Evolutionary conservation across 2,797 vertebrate species (phyloP).

Genomic region (Gymnothorax javanicus): DNA sequence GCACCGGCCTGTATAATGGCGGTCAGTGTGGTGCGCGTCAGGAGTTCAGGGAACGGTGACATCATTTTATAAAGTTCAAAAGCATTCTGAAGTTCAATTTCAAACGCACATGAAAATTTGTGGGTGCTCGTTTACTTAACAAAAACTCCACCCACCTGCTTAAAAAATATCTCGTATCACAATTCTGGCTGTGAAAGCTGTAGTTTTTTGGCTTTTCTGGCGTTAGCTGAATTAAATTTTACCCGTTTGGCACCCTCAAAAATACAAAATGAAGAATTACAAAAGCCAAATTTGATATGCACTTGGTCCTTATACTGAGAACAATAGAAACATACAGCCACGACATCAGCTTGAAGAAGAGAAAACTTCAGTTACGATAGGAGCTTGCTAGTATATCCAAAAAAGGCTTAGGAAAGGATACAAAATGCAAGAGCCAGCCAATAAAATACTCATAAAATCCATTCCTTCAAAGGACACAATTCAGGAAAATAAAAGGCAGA

Average conservation of each 20-base stretch:
- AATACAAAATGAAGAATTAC: not conserved
- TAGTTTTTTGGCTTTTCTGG: not conserved
- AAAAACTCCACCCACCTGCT: not conserved
- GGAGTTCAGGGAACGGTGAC: not conserved
- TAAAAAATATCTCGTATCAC: not conserved
- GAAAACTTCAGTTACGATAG: not conserved
- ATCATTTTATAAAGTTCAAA: not conserved
- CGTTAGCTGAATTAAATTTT: not conserved
- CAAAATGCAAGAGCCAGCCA: not conserved
- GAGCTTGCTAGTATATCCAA: not conserved
- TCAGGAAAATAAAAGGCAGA: not conserved
- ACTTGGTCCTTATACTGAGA: not conserved
- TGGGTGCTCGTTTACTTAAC: slow-evolving; percentile 42
- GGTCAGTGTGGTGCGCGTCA: slow-evolving; percentile 28
- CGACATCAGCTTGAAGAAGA: not conserved
- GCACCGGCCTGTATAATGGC: slow-evolving; percentile 56
- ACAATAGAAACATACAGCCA: not conserved
- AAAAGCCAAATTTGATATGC: not conserved
- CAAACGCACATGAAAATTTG: slow-evolving; percentile 65
- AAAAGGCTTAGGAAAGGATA: not conserved
- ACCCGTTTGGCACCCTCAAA: not conserved
- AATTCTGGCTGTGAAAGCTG: not conserved
- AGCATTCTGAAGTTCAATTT: too few relatives aligned
- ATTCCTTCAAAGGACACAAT: not conserved
- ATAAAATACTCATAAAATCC: not conserved